Base-by-base conservation (phyloP, 2,113 vertebrate species). In the Phylloscopus whistleri region DNA sequence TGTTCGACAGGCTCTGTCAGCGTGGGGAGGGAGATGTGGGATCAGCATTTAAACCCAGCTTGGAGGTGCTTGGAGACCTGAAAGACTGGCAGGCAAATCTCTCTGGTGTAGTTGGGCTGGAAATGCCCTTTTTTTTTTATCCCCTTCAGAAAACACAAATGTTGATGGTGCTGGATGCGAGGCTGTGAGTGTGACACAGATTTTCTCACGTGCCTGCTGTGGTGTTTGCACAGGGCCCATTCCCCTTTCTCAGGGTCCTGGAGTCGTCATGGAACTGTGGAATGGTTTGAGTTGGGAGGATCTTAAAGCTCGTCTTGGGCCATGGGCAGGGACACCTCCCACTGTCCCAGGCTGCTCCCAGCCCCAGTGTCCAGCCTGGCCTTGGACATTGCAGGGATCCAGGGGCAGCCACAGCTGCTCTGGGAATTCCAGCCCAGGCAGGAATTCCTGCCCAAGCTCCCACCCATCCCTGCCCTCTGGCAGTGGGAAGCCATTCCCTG, bases 151-250 rank as follows among this genome's bases (percentile, higher is more conserved):
- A 84, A 59, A 39, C 16, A 8, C 44, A 20, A 3, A 31, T 64
- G 44, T 56, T 18, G 6, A 2, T 33, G 82, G 44, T 33, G 33
- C 0, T 2, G 28, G 4, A 5, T 7, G 18, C 0, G 6, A 33
- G 79, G 75, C 80, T 33, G 70, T 0, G 3, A 28, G 37, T 0
- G 30, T 9, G 17, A 43, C 2, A 0, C 0, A 41, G 66, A 0
- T 64, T 58, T 59, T 11, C 21, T 46, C 9, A 0, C 1, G 0
- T 31, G 2, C 22, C 23, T 26, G 35, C 9, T 13, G 41, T n/a
- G 53, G 4, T 2, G 2, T 53, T 31, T 26, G 21, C 13, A 39
- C 43, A 41, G n/a, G 35, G 13, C 53, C 13, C 11, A n/a, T 0
- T 83, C 27, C 33, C 30, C 21, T 51, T 51, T 43, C 15, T 16